Percentiles rank a stretch among this genome's conserved stretches.
phyloP scores from a whole-genome alignment of 1,140 invertebrate species.

The Brachionus plicatilis region DNA sequence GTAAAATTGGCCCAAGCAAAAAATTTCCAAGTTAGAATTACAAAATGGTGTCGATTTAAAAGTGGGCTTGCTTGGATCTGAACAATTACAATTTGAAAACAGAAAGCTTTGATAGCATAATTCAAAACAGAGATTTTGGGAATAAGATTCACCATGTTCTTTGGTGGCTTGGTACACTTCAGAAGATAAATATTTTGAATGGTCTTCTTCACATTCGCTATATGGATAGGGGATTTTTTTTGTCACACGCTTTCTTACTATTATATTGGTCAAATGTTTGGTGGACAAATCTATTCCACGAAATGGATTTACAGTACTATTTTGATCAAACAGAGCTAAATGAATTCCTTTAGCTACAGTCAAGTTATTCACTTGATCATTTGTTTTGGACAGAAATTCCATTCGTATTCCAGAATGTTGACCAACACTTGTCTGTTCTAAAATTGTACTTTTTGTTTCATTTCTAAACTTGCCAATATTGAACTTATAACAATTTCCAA shows the following conservation, averaged over 20 bases:
- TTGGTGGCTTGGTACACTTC: not conserved
- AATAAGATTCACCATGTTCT: not conserved
- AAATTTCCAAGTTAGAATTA: not conserved
- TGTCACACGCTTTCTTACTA: not conserved
- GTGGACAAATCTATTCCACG: not conserved
- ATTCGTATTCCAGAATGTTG: not conserved
- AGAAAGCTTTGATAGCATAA: not conserved
- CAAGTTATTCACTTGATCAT: not conserved
- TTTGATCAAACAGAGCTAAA: not conserved
- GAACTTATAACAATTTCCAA: slow-evolving; percentile 4
- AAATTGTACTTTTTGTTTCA: not conserved
- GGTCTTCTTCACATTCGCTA: not conserved
- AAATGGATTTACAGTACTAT: not conserved
- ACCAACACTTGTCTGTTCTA: not conserved
- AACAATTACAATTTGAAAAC: not conserved
- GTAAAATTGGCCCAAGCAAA: not conserved
- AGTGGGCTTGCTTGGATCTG: not conserved
- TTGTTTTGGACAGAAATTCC: not conserved
- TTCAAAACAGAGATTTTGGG: not conserved
- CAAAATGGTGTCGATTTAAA: not conserved
- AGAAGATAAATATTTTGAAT: not conserved
- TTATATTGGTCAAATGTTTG: not conserved
- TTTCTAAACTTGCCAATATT: not conserved
- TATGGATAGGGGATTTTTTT: not conserved
- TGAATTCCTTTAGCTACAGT: not conserved